A percentile compares a stretch with the other conserved stretches of the same genome.
Conservation (phyloP, 2,113 vertebrate genomes). For the Chinchilla lanigera region DNA sequence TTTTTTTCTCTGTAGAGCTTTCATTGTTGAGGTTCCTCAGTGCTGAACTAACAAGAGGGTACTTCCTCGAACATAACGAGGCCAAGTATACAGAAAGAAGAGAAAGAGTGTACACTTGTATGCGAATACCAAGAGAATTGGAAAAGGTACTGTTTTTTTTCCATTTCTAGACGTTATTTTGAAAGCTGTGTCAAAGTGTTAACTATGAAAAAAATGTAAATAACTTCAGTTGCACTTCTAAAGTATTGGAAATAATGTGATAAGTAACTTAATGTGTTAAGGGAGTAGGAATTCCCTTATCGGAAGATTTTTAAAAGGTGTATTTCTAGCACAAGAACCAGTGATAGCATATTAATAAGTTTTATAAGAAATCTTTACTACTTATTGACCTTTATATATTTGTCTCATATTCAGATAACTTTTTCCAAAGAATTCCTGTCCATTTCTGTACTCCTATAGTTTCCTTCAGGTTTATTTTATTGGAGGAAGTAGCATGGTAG, state of each 20-base stretch:
- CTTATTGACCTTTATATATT: background rate
- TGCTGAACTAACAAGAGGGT: slow-evolving; percentile 96
- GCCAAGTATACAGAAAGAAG: slow-evolving; percentile 97
- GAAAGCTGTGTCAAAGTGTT: slow-evolving; percentile 42
- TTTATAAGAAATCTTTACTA: background rate
- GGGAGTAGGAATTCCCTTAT: background rate
- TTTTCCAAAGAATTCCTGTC: background rate
- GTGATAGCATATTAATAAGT: background rate
- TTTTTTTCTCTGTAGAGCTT: slow-evolving; percentile 89
- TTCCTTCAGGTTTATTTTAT: background rate
- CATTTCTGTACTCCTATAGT: no score
- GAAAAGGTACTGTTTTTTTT: slow-evolving; percentile 91
- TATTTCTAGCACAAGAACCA: background rate
- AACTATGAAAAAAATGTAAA: slow-evolving; percentile 29
- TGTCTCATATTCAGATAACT: background rate
- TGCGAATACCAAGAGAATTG: slow-evolving; percentile 97
- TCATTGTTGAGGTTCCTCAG: slow-evolving; percentile 95
- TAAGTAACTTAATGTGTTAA: background rate
- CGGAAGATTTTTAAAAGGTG: background rate
- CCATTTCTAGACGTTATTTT: slow-evolving; percentile 50
- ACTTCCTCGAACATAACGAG: slow-evolving; percentile 99
- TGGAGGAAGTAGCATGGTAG: background rate
- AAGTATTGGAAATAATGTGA: slow-evolving; percentile 21
- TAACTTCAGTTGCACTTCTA: background rate
- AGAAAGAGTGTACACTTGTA: slow-evolving; percentile 97